Evolutionary conservation across 2,888 invertebrate genomes (phyloP), one percentile per base, ranked within the genome.

Genomic region (Oligia strigilis): DNA sequence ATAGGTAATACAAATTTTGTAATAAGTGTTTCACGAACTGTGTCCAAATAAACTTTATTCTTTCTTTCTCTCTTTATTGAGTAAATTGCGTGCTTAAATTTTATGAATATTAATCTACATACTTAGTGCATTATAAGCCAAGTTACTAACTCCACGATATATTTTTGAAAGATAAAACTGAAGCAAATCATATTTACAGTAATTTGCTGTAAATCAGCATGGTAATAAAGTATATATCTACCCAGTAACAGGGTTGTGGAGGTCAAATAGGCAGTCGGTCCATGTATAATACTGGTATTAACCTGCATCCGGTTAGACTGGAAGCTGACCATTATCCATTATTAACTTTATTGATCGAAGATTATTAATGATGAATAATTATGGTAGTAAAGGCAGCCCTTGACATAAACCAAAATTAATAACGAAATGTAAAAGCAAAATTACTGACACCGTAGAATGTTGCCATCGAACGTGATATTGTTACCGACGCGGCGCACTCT

Each of bases 381-480:
- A 64, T 36, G 6, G 6, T 17, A 2, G 36, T 14, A 29, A 29
- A 29, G n/a, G 11, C 8, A 13, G 19, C 19, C 3, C 17, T 4
- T 49, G 3, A 5, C 11, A 17, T 13, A 36, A 74, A 11, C 14
- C 13, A 17, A 36, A 23, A 4, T 43, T 43, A 23, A 72, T 14
- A n/a, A 60, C 4, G 8, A 11, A 52, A 52, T 23, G 5, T 4
- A 23, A 64, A n/a, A 19, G 17, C 1, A 58, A 17, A 40, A 19
- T 36, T 8, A 14, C 5, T 36, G 2, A 3, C 36, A 58, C 29
- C 49, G 75, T 69, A 52, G 58, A 62, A 75, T 78, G 83, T 78
- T 46, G 62, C 81, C 29, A 19, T 49, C 49, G 60, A 60, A 82
- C 65, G 72, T 86, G 76, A 78, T 78, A 82, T 85, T 76, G 75